A percentile compares a stretch with the other conserved stretches of the same genome.
Evolutionary conservation across 1,140 invertebrate species (phyloP).

Genomic region (Zophobas morio): DNA sequence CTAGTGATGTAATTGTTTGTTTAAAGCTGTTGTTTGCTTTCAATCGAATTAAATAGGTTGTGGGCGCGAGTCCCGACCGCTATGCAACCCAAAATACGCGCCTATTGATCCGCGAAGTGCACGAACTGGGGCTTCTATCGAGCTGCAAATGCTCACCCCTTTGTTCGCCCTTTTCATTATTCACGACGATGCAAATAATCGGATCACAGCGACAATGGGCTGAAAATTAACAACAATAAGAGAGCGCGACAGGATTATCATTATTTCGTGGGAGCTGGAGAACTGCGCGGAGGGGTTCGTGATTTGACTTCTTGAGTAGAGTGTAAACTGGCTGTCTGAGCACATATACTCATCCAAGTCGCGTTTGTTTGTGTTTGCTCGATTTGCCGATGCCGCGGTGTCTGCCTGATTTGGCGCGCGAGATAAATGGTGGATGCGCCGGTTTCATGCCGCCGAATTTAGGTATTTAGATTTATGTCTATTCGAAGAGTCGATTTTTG

Average conservation of each 20-base stretch:
- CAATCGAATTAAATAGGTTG: too few species aligned
- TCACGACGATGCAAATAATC: too few species aligned
- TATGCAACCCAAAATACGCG: background rate
- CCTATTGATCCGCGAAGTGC: background rate
- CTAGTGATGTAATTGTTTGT: too few species aligned
- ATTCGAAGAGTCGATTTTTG: constrained; percentile 12
- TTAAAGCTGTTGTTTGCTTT: too few species aligned
- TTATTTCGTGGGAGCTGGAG: background rate
- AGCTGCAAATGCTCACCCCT: too few species aligned
- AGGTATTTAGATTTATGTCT: constrained; percentile 2
- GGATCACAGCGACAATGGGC: too few species aligned
- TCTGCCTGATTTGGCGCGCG: background rate
- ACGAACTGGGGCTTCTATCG: background rate
- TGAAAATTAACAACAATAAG: too few species aligned
- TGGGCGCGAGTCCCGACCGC: too few species aligned
- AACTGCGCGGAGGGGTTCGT: background rate
- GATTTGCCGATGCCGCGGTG: background rate
- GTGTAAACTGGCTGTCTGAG: constrained; percentile 1
- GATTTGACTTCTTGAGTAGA: constrained; percentile 1
- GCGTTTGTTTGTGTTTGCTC: background rate
- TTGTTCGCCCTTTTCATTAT: too few species aligned
- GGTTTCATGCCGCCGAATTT: constrained; percentile 12
- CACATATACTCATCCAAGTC: constrained; percentile 11
- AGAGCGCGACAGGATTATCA: too few species aligned
- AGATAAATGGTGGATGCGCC: constrained; percentile 45